These are phyloP conservation scores for Syngnathoides biaculeatus DNA, from an alignment of 2,113 vertebrate species.

Conservation along the genomic window DNA sequence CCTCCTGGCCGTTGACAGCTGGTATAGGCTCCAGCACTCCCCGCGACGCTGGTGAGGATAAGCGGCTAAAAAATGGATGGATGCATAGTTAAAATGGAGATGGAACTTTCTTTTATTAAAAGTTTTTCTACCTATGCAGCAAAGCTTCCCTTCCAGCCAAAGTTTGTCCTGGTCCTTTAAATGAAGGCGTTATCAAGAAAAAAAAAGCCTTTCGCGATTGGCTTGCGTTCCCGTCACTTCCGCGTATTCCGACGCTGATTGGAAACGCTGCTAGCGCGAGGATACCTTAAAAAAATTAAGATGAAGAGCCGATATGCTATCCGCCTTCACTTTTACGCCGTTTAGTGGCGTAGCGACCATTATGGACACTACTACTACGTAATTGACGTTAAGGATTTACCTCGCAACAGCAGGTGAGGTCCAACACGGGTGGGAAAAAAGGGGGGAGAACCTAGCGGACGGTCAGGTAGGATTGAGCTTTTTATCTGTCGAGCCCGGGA, in stretches of 20 bases:
- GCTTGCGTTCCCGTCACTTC: slow-evolving; percentile 35
- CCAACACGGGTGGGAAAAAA: slow-evolving; percentile 42
- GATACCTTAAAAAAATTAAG: background rate
- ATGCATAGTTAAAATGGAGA: too few relatives aligned
- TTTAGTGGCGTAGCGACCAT: slow-evolving; percentile 7
- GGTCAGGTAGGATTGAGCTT: slow-evolving; percentile 61
- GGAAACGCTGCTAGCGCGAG: slow-evolving; percentile 23
- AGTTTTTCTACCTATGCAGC: background rate
- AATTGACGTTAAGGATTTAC: slow-evolving; percentile 33
- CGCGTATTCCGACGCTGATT: slow-evolving; percentile 50
- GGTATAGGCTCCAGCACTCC: too few relatives aligned
- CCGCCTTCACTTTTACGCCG: slow-evolving; percentile 56
- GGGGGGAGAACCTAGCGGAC: slow-evolving; percentile 51
- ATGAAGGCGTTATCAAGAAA: background rate
- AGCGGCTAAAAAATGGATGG: too few relatives aligned
- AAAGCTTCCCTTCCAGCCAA: background rate
- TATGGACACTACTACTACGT: background rate
- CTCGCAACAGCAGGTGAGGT: slow-evolving; percentile 72
- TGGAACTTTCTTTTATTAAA: too few relatives aligned
- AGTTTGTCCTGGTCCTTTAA: background rate
- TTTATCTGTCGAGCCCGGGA: slow-evolving; percentile 5
- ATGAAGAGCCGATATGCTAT: slow-evolving; percentile 40
- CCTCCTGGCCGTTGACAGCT: too few relatives aligned
- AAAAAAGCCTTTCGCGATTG: slow-evolving; percentile 30
- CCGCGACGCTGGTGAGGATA: too few relatives aligned